These are phyloP conservation scores for Bombyx mandarina DNA, from an alignment of 1,140 invertebrate species.

Conservation along the genomic window DNA sequence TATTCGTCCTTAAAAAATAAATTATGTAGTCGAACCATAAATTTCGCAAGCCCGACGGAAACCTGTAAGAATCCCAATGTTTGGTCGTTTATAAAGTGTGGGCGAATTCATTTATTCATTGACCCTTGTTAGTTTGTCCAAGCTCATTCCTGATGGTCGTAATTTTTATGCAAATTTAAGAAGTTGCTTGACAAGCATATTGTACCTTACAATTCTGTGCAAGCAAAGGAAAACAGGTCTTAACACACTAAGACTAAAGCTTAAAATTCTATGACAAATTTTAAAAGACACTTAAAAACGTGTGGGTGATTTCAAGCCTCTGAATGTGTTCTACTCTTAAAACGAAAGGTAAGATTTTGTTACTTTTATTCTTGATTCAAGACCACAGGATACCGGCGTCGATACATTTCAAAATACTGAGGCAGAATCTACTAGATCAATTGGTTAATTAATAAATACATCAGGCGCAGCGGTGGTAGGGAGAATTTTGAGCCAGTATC, in stretches of 20 bases:
- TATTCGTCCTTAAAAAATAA: no score
- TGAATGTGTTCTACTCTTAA: no score
- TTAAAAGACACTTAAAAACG: neutral
- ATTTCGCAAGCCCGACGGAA: constrained; percentile 14
- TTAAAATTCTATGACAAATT: neutral
- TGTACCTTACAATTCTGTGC: neutral
- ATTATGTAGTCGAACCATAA: constrained; percentile 1
- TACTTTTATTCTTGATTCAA: no score
- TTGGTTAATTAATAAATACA: no score
- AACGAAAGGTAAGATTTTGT: no score
- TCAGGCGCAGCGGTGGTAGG: no score
- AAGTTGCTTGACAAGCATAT: constrained; percentile 2
- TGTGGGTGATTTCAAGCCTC: constrained; percentile 1
- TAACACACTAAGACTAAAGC: neutral
- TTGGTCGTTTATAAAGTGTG: constrained; percentile 17
- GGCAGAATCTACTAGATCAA: no score
- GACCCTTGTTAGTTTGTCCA: constrained; percentile 15
- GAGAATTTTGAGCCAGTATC: no score
- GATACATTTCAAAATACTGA: no score
- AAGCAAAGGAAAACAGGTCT: neutral
- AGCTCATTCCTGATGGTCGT: constrained; percentile 17
- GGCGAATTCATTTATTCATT: constrained; percentile 16
- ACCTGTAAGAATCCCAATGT: constrained; percentile 13
- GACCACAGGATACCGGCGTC: no score
- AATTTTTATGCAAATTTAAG: constrained; percentile 23